phyloP scores from a whole-genome alignment of 2,888 invertebrate species.

The Prosapia bicincta region DNA sequence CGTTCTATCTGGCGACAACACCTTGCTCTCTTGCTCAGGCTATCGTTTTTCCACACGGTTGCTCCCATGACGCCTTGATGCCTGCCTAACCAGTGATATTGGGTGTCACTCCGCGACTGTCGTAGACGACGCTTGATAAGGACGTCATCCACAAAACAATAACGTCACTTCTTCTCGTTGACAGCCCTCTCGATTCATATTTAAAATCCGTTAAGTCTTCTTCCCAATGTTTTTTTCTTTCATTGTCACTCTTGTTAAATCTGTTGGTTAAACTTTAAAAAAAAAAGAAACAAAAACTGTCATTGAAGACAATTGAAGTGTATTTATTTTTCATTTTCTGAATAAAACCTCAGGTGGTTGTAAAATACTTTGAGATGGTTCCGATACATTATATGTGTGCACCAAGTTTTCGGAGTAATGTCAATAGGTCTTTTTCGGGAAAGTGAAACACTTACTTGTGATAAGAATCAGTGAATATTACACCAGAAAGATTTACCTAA shows the following conservation, averaged over 20 bases:
- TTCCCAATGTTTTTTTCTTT: background rate
- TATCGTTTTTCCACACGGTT: constrained; percentile 22
- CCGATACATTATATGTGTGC: too few relatives aligned
- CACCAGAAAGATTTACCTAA: too few relatives aligned
- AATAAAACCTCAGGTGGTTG: too few relatives aligned
- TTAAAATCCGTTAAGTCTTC: background rate
- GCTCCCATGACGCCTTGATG: constrained; percentile 10
- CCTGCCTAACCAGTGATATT: constrained; percentile 6
- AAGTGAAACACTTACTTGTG: too few relatives aligned
- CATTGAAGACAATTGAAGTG: background rate
- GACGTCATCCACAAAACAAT: constrained; percentile 15
- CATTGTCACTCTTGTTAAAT: background rate
- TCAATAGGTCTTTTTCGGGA: too few relatives aligned
- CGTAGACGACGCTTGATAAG: background rate
- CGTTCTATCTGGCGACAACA: background rate
- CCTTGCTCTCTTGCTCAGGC: background rate
- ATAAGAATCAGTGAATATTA: too few relatives aligned
- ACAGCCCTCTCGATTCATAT: background rate
- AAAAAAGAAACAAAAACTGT: too few relatives aligned
- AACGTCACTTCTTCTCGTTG: constrained; percentile 7
- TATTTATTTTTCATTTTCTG: too few relatives aligned
- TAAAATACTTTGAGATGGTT: too few relatives aligned
- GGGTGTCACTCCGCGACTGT: constrained; percentile 1
- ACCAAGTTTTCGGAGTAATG: too few relatives aligned
- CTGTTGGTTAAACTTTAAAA: background rate